These are phyloP conservation scores for Menidia menidia DNA, from an alignment of 2,797 vertebrate genomes.

Conservation along the genomic window DNA sequence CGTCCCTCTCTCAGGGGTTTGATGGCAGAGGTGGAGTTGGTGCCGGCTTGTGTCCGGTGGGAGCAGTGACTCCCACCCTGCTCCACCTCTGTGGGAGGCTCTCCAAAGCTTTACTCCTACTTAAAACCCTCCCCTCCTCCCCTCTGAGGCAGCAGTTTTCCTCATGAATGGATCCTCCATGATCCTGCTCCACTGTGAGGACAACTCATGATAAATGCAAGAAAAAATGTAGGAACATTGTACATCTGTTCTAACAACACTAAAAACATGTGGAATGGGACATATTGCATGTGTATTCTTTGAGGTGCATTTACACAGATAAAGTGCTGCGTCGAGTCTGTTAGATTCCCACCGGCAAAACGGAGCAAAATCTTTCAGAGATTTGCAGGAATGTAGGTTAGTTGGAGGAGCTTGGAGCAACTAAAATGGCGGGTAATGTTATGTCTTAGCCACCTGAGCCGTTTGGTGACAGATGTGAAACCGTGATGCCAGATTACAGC, in stretches of 20 bases:
- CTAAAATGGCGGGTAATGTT: constrained; percentile 14
- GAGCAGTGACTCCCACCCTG: constrained; percentile 40
- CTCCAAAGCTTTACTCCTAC: not conserved
- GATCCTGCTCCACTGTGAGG: no score
- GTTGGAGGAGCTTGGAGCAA: constrained; percentile 49
- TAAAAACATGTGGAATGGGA: no score
- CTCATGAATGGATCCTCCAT: no score
- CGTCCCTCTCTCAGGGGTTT: constrained; percentile 31
- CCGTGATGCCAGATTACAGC: not conserved
- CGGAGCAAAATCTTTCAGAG: constrained; percentile 37
- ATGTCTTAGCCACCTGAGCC: constrained; percentile 20
- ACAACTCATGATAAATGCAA: no score
- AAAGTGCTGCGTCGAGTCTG: constrained; percentile 1
- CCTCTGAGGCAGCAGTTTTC: no score
- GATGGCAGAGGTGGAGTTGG: constrained; percentile 34
- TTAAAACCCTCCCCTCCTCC: no score
- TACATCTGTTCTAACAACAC: no score
- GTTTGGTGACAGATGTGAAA: constrained; percentile 18
- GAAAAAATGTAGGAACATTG: no score
- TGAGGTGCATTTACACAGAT: no score
- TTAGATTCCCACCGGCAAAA: constrained; percentile 22
- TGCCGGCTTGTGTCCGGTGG: constrained; percentile 37
- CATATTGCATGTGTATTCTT: no score
- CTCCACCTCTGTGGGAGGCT: not conserved
- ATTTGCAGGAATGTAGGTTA: constrained; percentile 37